Base-by-base conservation (phyloP, 2,888 invertebrate genomes). In the Drosophila phalerata region DNA sequence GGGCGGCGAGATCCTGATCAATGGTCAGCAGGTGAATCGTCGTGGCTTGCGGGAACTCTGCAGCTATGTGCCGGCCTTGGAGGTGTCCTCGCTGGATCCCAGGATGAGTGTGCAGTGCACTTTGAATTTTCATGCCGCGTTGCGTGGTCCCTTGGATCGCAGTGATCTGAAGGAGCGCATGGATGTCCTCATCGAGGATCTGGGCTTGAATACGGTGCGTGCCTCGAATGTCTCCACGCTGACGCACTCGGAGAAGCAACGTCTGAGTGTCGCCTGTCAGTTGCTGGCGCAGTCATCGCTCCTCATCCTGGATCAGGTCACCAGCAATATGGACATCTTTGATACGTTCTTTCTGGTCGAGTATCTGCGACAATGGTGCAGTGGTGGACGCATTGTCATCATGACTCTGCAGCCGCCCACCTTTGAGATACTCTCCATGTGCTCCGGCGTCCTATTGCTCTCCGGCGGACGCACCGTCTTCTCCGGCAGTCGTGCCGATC, bases 311-410 rank as follows among this genome's bases (percentile, higher is more conserved):
- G 98, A 98, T 92, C 97, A 98, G 92, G 97, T 98, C 34, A 93
- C 92, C 45, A 92, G 92, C 76, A 93, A 93, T 71, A 93, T 93
- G 93, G 98, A 98, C 90, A 98, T 98, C 74, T 98, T 98, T 87
- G 98, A 98, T 90, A 97, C 98, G 0, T 98, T 98, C 93, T 98
- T 98, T 92, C 93, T 98, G 52, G 96, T 98, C 64, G 98, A 98
- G 92, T 98, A 98, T 92, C 93, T 98, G 77, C 94, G 98, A 76
- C 98, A 98, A 91, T 98, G 98, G 30, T 94, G 95, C 77, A 94
- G 94, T 40, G 95, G 93, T 55, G 95, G 97, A 0, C 94, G 97
- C 77, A 96, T 98, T 51, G 97, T 98, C 13, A 95, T 98, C 47
- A 94, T 98, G 93, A 98, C 98, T 0, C 93, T 98, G 32, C 98